phyloP scores from a whole-genome alignment of 2,888 invertebrate species.

The Gastracanthus pulcherrimus region DNA sequence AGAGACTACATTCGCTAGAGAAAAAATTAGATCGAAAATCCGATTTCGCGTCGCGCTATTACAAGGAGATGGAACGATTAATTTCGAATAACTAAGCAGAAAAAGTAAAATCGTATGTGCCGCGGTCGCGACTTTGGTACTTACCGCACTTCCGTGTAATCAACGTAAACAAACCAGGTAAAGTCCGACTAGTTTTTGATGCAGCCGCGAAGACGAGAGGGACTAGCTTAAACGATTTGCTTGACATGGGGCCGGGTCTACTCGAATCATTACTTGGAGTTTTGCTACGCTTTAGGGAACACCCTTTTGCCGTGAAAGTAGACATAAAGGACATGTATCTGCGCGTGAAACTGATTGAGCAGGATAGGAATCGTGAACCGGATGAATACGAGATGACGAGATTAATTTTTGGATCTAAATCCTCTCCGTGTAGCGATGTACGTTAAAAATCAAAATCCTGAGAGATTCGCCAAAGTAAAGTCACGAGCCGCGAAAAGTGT shows the following conservation, averaged over 20 bases:
- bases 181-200: slow-evolving; percentile 43
- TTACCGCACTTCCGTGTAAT: slow-evolving; percentile 6
- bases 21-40: not conserved
- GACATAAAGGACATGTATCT: slow-evolving; percentile 31
- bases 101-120: not conserved
- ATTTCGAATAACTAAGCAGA: not conserved
- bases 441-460: slow-evolving; percentile 35
- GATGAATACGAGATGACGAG: not conserved
- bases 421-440: slow-evolving; percentile 26
- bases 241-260: slow-evolving; percentile 16
- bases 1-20: not conserved
- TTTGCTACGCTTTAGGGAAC: slow-evolving; percentile 33
- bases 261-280: slow-evolving; percentile 16
- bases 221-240: not conserved
- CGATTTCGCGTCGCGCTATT: not conserved
- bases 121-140: not conserved
- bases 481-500: not conserved
- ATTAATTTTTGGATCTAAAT: slow-evolving; percentile 9
- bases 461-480: not conserved
- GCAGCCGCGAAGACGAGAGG: slow-evolving; percentile 22
- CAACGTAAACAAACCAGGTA: slow-evolving; percentile 20
- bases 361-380: not conserved
- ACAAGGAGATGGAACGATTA: not conserved
- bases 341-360: not conserved
- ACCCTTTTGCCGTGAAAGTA: not conserved